phyloP scores from a whole-genome alignment of 1,140 invertebrate genomes.

The Lepidurus apus region DNA sequence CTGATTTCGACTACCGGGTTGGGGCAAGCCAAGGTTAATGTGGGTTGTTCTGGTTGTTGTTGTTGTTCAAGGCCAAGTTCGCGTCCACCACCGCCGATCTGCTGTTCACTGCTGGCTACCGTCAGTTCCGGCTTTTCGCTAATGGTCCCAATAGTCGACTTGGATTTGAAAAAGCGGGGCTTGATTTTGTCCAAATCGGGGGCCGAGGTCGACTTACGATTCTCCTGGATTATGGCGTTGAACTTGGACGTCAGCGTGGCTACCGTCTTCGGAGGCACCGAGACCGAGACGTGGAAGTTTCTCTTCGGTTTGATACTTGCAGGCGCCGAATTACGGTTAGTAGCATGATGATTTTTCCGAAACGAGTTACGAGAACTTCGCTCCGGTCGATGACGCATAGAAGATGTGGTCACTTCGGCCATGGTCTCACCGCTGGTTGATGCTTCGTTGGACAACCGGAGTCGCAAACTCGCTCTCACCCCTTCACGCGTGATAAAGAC shows the following conservation, averaged over 20 bases:
- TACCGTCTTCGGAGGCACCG: constrained; percentile 27
- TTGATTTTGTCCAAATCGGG: not conserved
- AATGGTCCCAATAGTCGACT: not conserved
- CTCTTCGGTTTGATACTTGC: constrained; percentile 8
- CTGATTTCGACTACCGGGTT: not conserved
- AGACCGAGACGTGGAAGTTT: constrained; percentile 26
- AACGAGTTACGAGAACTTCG: not conserved
- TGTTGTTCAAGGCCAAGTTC: not conserved
- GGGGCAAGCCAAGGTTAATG: not conserved
- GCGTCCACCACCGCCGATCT: not conserved
- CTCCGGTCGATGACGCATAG: not conserved
- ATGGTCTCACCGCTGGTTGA: not conserved
- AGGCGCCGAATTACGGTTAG: constrained; percentile 23
- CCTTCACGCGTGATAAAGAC: constrained; percentile 30
- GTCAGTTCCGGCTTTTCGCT: constrained; percentile 12
- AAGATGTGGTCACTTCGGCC: constrained; percentile 12
- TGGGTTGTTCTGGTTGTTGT: constrained; percentile 20
- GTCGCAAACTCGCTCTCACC: constrained; percentile 31
- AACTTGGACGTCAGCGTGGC: constrained; percentile 32
- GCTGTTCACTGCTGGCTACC: not conserved
- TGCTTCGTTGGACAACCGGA: not conserved
- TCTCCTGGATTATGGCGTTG: constrained; percentile 32
- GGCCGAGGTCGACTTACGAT: not conserved
- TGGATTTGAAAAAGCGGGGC: not conserved
- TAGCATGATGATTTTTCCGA: not conserved